Conservation (phyloP, 2,888 invertebrate species). For the Rotaria socialis region DNA sequence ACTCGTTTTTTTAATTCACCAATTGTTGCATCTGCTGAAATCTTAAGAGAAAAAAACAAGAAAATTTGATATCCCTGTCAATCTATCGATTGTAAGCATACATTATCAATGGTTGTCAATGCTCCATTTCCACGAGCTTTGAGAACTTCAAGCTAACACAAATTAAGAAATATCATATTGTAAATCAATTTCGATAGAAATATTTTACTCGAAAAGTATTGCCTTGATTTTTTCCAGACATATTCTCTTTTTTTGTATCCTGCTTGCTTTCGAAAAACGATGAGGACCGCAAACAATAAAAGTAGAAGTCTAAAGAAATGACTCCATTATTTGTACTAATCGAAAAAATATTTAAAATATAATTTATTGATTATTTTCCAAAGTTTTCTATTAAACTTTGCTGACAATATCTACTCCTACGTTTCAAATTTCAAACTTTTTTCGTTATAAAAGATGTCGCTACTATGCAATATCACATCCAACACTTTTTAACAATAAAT, state of each 20-base stretch:
- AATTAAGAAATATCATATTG: not conserved
- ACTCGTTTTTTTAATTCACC: slow-evolving; percentile 43
- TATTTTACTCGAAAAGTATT: not conserved
- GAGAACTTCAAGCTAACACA: not conserved
- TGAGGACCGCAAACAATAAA: not conserved
- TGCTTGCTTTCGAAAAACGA: not conserved
- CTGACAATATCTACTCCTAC: too few species aligned
- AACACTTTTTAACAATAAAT: too few species aligned
- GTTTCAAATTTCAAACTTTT: too few species aligned
- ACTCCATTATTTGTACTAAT: not conserved
- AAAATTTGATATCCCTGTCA: too few species aligned
- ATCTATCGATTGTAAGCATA: not conserved
- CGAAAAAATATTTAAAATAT: not conserved
- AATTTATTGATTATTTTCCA: not conserved
- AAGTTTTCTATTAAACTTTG: not conserved
- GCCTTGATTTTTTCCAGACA: not conserved
- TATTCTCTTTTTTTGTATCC: not conserved
- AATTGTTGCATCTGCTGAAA: slow-evolving; percentile 14
- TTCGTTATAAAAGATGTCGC: not conserved
- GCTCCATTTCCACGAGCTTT: not conserved
- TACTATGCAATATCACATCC: too few species aligned
- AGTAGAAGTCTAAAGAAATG: not conserved
- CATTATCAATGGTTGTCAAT: not conserved
- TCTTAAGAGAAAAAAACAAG: not conserved
- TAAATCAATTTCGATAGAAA: not conserved